Percentiles rank a stretch among this genome's conserved stretches.
These are phyloP conservation scores for Sorex maritimensis DNA, from an alignment of 2,797 vertebrate species.

Conservation along the genomic window DNA sequence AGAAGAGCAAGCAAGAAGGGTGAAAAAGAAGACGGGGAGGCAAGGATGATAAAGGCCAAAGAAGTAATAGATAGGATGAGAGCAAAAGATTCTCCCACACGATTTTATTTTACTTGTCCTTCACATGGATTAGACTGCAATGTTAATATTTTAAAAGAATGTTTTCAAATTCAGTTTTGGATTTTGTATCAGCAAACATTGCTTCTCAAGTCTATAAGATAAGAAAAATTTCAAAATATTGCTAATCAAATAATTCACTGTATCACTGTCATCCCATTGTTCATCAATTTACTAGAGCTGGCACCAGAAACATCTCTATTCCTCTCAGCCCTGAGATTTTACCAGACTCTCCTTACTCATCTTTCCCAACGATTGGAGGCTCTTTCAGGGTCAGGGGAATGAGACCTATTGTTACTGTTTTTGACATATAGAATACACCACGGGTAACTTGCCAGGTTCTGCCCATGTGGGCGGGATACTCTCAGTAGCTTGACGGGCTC, in stretches of 20 bases:
- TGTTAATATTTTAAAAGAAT: neutral
- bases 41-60: neutral
- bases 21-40: neutral
- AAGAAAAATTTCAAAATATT: conserved; percentile 51
- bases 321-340: too few relatives aligned
- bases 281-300: too few relatives aligned
- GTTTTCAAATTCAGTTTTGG: conserved; percentile 58
- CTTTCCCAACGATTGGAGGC: too few relatives aligned
- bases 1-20: neutral
- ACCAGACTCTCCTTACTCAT: too few relatives aligned
- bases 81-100: neutral
- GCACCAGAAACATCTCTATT: too few relatives aligned
- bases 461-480: too few relatives aligned
- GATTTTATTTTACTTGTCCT: conserved; percentile 37
- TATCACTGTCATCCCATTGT: too few relatives aligned
- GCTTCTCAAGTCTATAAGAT: neutral
- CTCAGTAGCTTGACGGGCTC: too few relatives aligned
- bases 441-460: too few relatives aligned
- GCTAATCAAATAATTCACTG: conserved; percentile 1
- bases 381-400: too few relatives aligned
- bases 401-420: too few relatives aligned
- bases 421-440: too few relatives aligned
- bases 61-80: neutral
- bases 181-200: conserved; percentile 75
- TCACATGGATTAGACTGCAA: conserved; percentile 41